These are phyloP conservation scores for Lutraria lutraria DNA, from an alignment of 2,888 invertebrate species.

Conservation along the genomic window DNA sequence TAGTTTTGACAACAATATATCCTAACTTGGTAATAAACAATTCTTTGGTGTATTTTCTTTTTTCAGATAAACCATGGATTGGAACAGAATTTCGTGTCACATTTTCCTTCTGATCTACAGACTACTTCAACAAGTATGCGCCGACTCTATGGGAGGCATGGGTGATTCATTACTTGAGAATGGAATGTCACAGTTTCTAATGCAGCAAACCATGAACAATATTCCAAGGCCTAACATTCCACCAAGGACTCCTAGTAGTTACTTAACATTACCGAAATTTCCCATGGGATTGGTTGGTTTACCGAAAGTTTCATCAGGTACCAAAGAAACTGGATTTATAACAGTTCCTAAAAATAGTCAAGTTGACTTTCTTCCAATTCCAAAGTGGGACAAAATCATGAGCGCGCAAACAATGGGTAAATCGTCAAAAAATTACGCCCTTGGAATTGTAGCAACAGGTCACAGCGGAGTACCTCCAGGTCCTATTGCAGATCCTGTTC, in stretches of 20 bases:
- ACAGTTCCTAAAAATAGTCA: conserved; percentile 30
- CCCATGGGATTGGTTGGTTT: conserved; percentile 42
- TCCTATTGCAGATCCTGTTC: conserved; percentile 40
- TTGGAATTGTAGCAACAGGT: conserved; percentile 39
- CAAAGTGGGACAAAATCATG: conserved; percentile 13
- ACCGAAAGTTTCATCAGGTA: background rate
- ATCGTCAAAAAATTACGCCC: conserved; percentile 18
- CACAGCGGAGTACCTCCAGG: background rate
- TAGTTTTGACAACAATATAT: background rate
- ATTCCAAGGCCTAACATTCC: background rate
- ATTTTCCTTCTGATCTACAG: background rate
- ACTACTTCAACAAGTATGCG: background rate
- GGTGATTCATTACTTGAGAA: background rate
- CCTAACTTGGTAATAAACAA: background rate
- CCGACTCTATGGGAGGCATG: background rate
- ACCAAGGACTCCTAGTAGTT: conserved; percentile 23
- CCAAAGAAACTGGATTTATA: conserved; percentile 23
- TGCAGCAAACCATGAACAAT: conserved; percentile 11
- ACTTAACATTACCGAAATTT: conserved; percentile 44
- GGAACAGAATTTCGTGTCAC: conserved; percentile 5
- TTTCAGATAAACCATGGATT: conserved; percentile 19
- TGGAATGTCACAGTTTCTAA: background rate
- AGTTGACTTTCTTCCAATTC: conserved; percentile 29
- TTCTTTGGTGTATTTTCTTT: background rate
- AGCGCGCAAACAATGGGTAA: background rate